These are phyloP conservation scores for Papilio dardanus DNA, from an alignment of 1,140 invertebrate genomes.

Conservation along the genomic window DNA sequence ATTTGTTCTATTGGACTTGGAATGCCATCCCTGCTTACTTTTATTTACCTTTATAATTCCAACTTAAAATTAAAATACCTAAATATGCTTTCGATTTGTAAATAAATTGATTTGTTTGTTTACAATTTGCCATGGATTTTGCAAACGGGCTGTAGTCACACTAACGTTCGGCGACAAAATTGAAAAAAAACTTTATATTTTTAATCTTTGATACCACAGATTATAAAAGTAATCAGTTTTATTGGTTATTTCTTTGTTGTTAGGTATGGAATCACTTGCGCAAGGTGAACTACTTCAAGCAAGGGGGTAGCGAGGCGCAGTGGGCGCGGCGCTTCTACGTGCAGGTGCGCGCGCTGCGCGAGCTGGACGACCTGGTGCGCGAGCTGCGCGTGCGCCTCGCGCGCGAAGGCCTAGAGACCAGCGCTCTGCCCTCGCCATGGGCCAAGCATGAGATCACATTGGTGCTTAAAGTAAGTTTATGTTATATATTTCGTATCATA, in stretches of 20 bases:
- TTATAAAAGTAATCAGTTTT: background rate
- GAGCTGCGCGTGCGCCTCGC: conserved; percentile 87
- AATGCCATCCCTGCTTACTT: too few species aligned
- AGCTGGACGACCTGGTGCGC: conserved; percentile 87
- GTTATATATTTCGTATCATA: too few species aligned
- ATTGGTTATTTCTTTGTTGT: background rate
- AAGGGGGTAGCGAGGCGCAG: conserved; percentile 78
- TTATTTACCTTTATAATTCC: too few species aligned
- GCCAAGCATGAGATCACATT: conserved; percentile 80
- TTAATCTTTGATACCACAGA: conserved; percentile 8
- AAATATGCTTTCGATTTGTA: too few species aligned
- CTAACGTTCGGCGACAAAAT: too few species aligned
- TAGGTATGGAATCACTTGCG: conserved; percentile 72
- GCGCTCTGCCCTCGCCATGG: conserved; percentile 60
- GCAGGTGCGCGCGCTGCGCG: conserved; percentile 87
- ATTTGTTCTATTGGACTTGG: too few species aligned
- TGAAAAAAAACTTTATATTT: too few species aligned
- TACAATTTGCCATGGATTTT: too few species aligned
- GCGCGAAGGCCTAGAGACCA: conserved; percentile 80
- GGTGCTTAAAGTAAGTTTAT: conserved; percentile 84
- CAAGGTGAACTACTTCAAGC: conserved; percentile 63
- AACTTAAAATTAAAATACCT: too few species aligned
- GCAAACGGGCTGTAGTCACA: too few species aligned
- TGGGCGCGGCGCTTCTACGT: conserved; percentile 91
- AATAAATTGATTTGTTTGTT: too few species aligned